These are phyloP conservation scores for Phrynocephalus forsythii DNA, from an alignment of 2,797 vertebrate species.

Conservation along the genomic window DNA sequence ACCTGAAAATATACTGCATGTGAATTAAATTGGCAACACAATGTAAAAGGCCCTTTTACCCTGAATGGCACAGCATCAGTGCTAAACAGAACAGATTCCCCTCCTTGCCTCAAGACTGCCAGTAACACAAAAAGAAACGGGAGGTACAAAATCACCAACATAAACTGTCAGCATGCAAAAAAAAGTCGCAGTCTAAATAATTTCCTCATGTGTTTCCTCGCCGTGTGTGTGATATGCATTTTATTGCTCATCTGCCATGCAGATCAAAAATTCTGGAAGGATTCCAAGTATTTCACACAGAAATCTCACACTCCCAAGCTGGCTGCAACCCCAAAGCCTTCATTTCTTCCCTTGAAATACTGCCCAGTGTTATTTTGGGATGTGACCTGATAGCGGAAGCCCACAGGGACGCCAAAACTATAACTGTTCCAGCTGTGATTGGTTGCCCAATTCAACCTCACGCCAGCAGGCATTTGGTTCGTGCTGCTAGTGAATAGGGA, in stretches of 20 bases:
- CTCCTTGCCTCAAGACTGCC: slow-evolving; percentile 54
- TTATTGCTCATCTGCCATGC: slow-evolving; percentile 96
- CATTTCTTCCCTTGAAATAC: slow-evolving; percentile 93
- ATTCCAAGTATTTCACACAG: slow-evolving; percentile 93
- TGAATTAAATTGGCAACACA: background rate
- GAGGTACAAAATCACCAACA: slow-evolving; percentile 70
- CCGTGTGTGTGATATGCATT: slow-evolving; percentile 83
- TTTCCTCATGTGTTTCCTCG: slow-evolving; percentile 87
- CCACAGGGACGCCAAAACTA: slow-evolving; percentile 86
- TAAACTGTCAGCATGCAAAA: slow-evolving; percentile 78
- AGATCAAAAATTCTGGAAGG: slow-evolving; percentile 87
- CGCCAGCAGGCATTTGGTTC: slow-evolving; percentile 76
- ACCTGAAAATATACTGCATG: background rate
- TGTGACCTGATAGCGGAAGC: slow-evolving; percentile 93
- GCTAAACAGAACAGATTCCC: slow-evolving; percentile 50
- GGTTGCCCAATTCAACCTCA: slow-evolving; percentile 67
- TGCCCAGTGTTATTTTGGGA: slow-evolving; percentile 96
- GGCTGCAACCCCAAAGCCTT: slow-evolving; percentile 92
- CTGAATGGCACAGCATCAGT: slow-evolving; percentile 27
- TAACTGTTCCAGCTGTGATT: slow-evolving; percentile 79
- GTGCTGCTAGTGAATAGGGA: slow-evolving; percentile 69
- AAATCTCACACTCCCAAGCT: slow-evolving; percentile 92
- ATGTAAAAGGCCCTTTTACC: background rate
- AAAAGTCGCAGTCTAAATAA: slow-evolving; percentile 80
- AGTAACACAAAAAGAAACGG: slow-evolving; percentile 52